Evolutionary conservation across 2,797 vertebrate species (phyloP).

Genomic region (Cuniculus paca): DNA sequence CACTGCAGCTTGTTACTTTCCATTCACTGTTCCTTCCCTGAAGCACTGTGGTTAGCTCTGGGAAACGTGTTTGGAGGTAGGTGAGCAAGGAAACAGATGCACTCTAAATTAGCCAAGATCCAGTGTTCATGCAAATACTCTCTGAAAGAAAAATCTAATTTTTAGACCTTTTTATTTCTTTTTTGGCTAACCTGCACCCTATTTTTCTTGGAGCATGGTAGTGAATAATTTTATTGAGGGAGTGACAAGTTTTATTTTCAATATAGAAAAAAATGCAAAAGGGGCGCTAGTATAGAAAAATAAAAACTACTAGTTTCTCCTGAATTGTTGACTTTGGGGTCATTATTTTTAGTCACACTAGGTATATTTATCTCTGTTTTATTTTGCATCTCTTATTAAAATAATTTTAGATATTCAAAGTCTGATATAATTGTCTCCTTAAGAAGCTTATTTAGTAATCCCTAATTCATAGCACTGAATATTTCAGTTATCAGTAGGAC

Average conservation of each 20-base stretch:
- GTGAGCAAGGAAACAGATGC: not conserved
- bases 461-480: not conserved
- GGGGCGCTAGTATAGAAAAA: not conserved
- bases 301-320: not conserved
- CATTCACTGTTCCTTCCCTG: conserved; percentile 8
- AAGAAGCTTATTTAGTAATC: conserved; percentile 7
- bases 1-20: conserved; percentile 8
- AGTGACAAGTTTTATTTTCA: conserved; percentile 45
- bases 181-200: not conserved
- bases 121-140: conserved; percentile 23
- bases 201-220: not conserved
- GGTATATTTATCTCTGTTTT: not conserved
- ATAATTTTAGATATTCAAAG: conserved; percentile 10
- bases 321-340: not conserved
- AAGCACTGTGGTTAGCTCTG: not conserved
- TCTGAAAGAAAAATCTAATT: conserved; percentile 46
- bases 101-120: conserved; percentile 22
- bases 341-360: conserved; percentile 7
- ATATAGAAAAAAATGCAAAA: conserved; percentile 39
- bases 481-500: not conserved
- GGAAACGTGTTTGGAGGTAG: not conserved
- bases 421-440: not conserved
- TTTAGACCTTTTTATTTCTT: not conserved
- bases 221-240: not conserved
- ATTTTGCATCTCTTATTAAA: not conserved